Conservation (phyloP, 2,797 vertebrate genomes). For the Tangara arthus region DNA sequence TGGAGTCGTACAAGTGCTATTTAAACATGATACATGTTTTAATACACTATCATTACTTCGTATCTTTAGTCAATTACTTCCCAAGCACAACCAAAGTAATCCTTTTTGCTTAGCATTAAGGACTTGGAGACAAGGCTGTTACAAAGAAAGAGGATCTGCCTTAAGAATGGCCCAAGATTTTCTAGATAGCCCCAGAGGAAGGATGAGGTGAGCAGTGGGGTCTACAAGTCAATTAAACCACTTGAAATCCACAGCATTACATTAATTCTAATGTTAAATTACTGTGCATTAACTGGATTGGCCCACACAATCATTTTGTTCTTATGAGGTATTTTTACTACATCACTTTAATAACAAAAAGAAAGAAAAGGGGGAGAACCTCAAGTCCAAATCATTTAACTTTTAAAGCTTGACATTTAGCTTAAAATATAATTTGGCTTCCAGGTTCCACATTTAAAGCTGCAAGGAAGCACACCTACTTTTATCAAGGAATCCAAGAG, state of each 20-base stretch:
- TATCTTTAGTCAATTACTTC: conserved; percentile 33
- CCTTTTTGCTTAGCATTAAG: not conserved
- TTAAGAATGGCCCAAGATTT: not conserved
- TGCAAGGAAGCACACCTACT: not conserved
- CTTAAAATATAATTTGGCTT: not conserved
- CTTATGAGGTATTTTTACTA: not conserved
- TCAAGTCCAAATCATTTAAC: not conserved
- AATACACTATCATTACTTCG: not conserved
- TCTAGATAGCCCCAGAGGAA: not conserved
- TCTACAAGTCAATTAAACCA: not conserved
- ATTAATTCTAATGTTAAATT: not conserved
- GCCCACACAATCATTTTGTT: not conserved
- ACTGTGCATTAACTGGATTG: not conserved
- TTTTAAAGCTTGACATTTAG: not conserved
- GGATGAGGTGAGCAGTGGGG: not conserved
- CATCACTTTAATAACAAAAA: not conserved
- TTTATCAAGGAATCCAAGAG: not conserved
- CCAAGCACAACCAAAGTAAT: not conserved
- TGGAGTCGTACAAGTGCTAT: conserved; percentile 31
- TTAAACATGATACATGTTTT: conserved; percentile 44
- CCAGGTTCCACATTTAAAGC: not conserved
- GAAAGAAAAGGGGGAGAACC: not conserved
- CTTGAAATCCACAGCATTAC: not conserved
- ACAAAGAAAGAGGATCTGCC: not conserved
- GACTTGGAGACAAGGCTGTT: not conserved